phyloP scores from a whole-genome alignment of 2,113 vertebrate genomes.

The Cathartes aura region DNA sequence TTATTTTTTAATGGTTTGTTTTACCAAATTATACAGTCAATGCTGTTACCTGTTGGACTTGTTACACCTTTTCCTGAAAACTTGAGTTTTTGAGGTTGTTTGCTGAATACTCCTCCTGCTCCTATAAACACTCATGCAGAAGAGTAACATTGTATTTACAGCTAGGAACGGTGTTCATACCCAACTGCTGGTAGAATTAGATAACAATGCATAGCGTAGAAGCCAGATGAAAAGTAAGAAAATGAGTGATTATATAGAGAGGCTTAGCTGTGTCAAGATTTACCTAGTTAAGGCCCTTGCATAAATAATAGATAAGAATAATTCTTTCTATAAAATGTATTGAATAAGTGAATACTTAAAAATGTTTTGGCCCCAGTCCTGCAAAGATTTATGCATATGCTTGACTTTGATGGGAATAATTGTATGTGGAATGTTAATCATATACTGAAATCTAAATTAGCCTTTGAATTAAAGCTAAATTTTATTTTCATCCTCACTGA shows the following conservation, averaged over 20 bases:
- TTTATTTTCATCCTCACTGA: conserved; percentile 9
- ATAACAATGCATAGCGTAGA: background rate
- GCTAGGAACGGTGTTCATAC: background rate
- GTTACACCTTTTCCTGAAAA: background rate
- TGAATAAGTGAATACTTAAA: conserved; percentile 19
- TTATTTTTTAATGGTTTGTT: background rate
- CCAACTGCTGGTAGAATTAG: background rate
- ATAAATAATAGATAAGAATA: conserved; percentile 2
- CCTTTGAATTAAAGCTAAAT: conserved; percentile 23
- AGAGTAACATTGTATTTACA: background rate
- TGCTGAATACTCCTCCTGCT: background rate
- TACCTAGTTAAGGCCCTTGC: background rate
- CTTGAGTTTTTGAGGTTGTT: background rate
- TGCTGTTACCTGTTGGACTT: background rate
- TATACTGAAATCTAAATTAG: conserved; percentile 13
- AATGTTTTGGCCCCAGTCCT: conserved; percentile 22
- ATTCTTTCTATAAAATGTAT: background rate
- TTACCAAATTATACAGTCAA: background rate
- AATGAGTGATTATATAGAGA: background rate
- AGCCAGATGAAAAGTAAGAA: conserved; percentile 21
- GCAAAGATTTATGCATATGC: background rate
- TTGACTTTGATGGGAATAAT: conserved; percentile 31
- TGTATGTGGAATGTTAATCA: conserved; percentile 13
- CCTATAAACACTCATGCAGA: background rate
- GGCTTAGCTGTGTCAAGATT: background rate